phyloP scores from a whole-genome alignment of 2,797 vertebrate species.

The Neopelma chrysocephalum region DNA sequence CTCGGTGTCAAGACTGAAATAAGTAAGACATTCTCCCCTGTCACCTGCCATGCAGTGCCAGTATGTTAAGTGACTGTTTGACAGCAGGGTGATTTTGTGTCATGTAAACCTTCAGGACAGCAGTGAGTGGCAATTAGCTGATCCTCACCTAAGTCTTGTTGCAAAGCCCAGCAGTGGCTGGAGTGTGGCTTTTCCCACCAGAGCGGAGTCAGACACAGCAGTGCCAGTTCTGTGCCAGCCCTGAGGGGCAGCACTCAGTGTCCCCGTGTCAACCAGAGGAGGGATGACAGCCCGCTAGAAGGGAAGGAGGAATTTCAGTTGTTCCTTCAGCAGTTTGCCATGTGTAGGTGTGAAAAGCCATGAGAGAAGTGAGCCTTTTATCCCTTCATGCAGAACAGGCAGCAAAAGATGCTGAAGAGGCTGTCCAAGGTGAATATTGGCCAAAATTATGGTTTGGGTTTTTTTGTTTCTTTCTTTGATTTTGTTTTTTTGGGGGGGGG shows the following conservation, averaged over 20 bases:
- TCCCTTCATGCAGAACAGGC: background rate
- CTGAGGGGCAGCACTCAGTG: background rate
- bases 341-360: background rate
- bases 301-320: background rate
- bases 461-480: background rate
- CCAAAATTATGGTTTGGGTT: background rate
- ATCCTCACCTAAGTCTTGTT: background rate
- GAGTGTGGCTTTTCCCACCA: background rate
- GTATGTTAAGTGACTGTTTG: background rate
- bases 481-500: background rate
- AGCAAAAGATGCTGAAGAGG: background rate
- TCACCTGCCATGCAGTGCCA: background rate
- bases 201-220: background rate
- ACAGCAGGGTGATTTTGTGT: background rate
- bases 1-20: background rate
- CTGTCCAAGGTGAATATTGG: background rate
- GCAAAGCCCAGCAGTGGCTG: background rate
- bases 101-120: background rate
- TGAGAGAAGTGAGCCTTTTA: background rate
- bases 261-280: background rate
- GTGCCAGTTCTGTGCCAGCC: background rate
- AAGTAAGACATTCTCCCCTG: background rate
- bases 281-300: background rate
- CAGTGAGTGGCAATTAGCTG: background rate
- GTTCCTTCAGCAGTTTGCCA: background rate